Evolutionary conservation across 2,113 vertebrate genomes (phyloP).

Genomic region (Megaceryle maxima): DNA sequence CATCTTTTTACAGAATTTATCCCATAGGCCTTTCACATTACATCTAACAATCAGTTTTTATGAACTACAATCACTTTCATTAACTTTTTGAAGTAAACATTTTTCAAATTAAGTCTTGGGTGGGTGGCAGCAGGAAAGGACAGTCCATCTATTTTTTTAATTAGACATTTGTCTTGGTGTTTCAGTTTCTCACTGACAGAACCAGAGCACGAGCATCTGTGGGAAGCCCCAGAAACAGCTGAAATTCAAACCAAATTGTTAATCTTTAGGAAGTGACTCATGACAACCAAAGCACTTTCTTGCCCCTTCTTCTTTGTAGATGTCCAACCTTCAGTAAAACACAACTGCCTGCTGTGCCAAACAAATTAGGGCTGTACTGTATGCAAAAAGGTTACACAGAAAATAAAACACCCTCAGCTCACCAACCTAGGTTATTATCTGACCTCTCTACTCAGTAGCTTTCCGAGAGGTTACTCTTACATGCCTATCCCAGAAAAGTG

Average conservation of each 20-base stretch:
- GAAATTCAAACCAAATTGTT: background rate
- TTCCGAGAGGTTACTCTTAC: background rate
- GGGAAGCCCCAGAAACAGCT: background rate
- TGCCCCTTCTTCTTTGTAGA: background rate
- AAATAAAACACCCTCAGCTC: background rate
- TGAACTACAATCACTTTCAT: background rate
- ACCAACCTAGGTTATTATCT: background rate
- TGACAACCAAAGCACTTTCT: background rate
- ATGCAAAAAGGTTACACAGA: background rate
- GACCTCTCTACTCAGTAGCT: background rate
- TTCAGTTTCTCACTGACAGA: background rate
- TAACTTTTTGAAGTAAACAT: background rate
- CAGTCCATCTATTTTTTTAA: background rate
- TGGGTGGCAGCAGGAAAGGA: background rate
- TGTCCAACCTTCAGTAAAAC: background rate
- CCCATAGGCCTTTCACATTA: background rate
- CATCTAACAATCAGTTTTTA: background rate
- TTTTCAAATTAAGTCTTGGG: background rate
- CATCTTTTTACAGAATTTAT: background rate
- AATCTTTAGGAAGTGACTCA: background rate
- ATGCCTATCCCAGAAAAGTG: background rate
- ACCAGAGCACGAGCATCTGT: background rate
- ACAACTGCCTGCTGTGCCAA: background rate
- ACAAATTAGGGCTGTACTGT: background rate
- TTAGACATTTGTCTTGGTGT: background rate